Percentiles rank a stretch among this genome's conserved stretches.
Conservation (phyloP, 2,888 invertebrate species). For the Scaptodrosophila latifasciaeformis region DNA sequence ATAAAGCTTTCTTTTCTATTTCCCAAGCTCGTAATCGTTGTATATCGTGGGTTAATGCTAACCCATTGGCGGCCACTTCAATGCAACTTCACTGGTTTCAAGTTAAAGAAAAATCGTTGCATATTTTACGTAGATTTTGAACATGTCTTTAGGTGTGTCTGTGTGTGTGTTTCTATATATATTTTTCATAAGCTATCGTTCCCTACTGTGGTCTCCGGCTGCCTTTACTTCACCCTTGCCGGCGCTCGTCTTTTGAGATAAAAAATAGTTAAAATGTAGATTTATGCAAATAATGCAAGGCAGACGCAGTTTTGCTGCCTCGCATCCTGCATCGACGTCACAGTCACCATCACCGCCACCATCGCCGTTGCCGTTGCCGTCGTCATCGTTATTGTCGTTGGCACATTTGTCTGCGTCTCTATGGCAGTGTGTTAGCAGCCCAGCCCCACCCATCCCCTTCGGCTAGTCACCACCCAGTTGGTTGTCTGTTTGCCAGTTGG, state of each 20-base stretch:
- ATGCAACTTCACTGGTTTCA: too few relatives aligned
- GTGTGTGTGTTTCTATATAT: too few relatives aligned
- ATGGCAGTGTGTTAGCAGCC: slow-evolving; percentile 36
- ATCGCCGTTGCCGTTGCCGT: not conserved
- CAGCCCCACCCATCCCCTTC: slow-evolving; percentile 10
- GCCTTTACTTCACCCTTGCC: not conserved
- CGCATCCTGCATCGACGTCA: slow-evolving; percentile 33
- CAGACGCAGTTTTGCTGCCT: slow-evolving; percentile 23
- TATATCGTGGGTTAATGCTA: too few relatives aligned
- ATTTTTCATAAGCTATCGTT: slow-evolving; percentile 36
- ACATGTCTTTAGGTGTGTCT: slow-evolving; percentile 8
- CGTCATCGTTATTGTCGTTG: not conserved
- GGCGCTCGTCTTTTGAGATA: slow-evolving; percentile 16
- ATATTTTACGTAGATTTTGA: slow-evolving; percentile 32
- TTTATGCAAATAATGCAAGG: slow-evolving; percentile 52
- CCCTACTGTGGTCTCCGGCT: slow-evolving; percentile 9
- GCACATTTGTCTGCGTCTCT: not conserved
- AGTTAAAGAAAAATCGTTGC: slow-evolving; percentile 30
- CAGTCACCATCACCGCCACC: slow-evolving; percentile 19
- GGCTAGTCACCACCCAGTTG: slow-evolving; percentile 9
- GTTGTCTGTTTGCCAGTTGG: slow-evolving; percentile 26
- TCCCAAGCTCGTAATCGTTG: too few relatives aligned
- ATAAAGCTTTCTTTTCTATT: too few relatives aligned
- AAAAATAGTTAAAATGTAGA: slow-evolving; percentile 59
- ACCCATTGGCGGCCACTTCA: too few relatives aligned